Conservation (phyloP, 35 echinoderm and acorn worm species). For the Lytechinus variegatus region DNA sequence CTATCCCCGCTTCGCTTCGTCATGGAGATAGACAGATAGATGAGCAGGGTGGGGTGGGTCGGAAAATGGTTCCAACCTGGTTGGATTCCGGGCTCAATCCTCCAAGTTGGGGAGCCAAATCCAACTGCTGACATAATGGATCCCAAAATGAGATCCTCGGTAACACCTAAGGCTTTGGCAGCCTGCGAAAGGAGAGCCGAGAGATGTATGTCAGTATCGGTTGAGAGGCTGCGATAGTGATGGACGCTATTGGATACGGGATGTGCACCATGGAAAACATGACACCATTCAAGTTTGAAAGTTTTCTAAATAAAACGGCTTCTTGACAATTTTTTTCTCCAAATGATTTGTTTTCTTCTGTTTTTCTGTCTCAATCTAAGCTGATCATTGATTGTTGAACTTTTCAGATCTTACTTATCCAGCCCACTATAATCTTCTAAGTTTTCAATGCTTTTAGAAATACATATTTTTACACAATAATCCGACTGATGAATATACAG, state of each 20-base stretch:
- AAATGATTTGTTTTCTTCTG: not conserved
- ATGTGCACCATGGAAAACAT: not conserved
- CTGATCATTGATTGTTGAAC: no score
- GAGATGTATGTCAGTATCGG: conserved; percentile 28
- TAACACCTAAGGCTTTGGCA: conserved; percentile 46
- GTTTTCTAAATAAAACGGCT: not conserved
- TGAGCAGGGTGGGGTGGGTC: not conserved
- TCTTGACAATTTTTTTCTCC: not conserved
- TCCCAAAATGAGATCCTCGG: not conserved
- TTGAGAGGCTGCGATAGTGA: not conserved
- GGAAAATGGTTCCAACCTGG: conserved; percentile 29
- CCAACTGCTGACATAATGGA: conserved; percentile 51
- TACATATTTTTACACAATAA: no score
- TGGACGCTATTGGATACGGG: not conserved
- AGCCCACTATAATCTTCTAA: no score
- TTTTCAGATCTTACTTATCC: no score
- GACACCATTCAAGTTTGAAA: not conserved
- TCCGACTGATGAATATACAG: no score
- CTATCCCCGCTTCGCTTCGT: not conserved
- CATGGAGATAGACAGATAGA: not conserved
- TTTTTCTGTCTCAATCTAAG: no score
- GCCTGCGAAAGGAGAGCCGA: not conserved
- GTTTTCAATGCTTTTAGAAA: no score
- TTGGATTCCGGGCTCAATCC: conserved; percentile 38
- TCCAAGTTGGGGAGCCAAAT: conserved; percentile 47